Percentiles rank a stretch among this genome's conserved stretches.
Evolutionary conservation across 2,797 vertebrate genomes (phyloP).

Genomic region (Molossus molossus): DNA sequence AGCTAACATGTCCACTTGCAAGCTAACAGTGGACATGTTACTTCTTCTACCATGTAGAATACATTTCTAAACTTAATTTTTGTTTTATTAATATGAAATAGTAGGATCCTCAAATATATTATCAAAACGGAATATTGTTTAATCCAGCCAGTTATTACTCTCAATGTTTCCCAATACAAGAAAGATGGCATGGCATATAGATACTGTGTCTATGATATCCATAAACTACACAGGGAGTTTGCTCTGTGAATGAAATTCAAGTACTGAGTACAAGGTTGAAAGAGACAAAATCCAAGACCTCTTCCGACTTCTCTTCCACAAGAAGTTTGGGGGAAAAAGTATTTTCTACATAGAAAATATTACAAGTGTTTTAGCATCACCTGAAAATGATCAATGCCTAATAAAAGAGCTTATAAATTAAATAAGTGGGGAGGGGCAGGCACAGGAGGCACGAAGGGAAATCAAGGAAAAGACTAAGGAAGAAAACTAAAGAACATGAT

Average conservation of each 20-base stretch:
- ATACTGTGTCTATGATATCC: not conserved
- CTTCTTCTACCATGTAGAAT: not conserved
- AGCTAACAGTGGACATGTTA: not conserved
- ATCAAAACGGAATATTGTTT: slow-evolving; percentile 20
- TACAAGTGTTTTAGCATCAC: slow-evolving; percentile 34
- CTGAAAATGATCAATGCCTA: slow-evolving; percentile 50
- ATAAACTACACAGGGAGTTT: not conserved
- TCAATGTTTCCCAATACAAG: not conserved
- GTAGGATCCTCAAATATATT: not conserved
- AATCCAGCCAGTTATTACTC: not conserved
- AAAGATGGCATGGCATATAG: not conserved
- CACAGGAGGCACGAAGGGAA: not conserved
- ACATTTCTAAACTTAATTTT: slow-evolving; percentile 42
- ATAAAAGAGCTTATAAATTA: not conserved
- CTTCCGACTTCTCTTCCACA: slow-evolving; percentile 36
- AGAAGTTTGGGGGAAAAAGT: not conserved
- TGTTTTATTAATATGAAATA: slow-evolving; percentile 48
- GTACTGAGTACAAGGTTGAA: not conserved
- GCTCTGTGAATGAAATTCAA: slow-evolving; percentile 19
- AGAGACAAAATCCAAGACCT: slow-evolving; percentile 29
- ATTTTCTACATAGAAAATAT: not conserved
- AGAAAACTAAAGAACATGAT: not conserved
- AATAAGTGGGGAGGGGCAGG: not conserved
- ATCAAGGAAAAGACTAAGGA: not conserved
- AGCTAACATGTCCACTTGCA: not conserved